A percentile compares a stretch with the other conserved stretches of the same genome.
These are phyloP conservation scores for Brachypodius melanocephalos DNA, from an alignment of 2,113 vertebrate genomes.

Conservation along the genomic window DNA sequence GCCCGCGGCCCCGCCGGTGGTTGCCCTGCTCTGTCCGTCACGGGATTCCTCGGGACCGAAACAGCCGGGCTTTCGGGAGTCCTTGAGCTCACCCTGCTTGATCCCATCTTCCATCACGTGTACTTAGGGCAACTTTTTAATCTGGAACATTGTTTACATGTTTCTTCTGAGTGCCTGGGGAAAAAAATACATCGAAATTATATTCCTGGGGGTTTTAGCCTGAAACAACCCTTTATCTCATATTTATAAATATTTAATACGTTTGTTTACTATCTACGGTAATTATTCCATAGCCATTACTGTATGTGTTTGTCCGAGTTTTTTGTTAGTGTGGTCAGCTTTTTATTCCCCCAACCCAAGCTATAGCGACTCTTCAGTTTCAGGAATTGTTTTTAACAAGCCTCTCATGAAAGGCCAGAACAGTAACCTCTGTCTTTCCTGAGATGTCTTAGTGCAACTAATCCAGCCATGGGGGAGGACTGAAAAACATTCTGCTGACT, in stretches of 20 bases:
- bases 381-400: not conserved
- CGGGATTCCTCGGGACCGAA: not conserved
- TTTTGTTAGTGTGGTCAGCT: not conserved
- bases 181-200: not conserved
- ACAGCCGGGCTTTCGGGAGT: not conserved
- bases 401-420: not conserved
- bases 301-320: not conserved
- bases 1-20: accelerated
- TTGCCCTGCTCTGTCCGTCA: not conserved
- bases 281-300: not conserved
- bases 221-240: not conserved
- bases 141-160: not conserved
- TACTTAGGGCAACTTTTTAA: accelerated
- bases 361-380: not conserved
- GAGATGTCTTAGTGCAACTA: not conserved
- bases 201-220: not conserved
- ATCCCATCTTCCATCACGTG: accelerated
- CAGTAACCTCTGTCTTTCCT: not conserved
- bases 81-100: not conserved
- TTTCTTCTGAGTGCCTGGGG: not conserved
- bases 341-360: not conserved
- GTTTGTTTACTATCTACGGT: not conserved
- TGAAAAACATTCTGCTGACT: not conserved
- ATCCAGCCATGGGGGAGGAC: not conserved
- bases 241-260: not conserved